Evolutionary conservation across 2,113 vertebrate species (phyloP).

Genomic region (Myrmophylax atrothorax): DNA sequence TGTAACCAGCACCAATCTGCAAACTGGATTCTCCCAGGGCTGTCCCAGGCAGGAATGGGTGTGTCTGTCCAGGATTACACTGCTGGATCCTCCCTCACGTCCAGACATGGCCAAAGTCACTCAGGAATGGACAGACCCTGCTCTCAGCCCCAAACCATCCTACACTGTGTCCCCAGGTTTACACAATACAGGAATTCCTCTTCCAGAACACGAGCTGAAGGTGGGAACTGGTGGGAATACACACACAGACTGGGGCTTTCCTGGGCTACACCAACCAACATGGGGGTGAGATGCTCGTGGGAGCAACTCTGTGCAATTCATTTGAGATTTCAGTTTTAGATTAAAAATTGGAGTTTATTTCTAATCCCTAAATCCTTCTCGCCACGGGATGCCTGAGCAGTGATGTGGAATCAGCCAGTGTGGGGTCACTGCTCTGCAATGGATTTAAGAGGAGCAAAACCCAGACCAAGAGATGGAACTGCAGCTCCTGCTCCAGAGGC

Average conservation of each 20-base stretch:
- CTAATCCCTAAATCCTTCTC: neutral
- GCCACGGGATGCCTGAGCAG: neutral
- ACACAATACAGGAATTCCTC: neutral
- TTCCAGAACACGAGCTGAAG: accelerated
- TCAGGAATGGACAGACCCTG: neutral
- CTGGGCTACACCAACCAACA: accelerated
- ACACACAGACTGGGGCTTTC: accelerated
- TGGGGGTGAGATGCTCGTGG: accelerated
- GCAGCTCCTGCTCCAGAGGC: neutral
- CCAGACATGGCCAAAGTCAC: neutral
- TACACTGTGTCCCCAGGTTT: accelerated
- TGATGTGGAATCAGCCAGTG: neutral
- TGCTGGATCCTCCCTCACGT: neutral
- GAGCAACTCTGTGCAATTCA: neutral
- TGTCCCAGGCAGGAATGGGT: accelerated
- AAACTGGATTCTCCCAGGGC: accelerated
- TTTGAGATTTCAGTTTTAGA: neutral
- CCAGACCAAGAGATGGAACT: neutral
- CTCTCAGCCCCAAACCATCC: neutral
- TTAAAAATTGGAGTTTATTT: accelerated
- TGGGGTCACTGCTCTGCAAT: neutral
- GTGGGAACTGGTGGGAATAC: neutral
- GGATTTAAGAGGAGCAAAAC: neutral
- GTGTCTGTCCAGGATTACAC: accelerated
- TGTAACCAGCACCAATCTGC: accelerated